A percentile compares a stretch with the other conserved stretches of the same genome.
Conservation (phyloP, 2,888 invertebrate species). For the Hemicrepidius hirtus region DNA sequence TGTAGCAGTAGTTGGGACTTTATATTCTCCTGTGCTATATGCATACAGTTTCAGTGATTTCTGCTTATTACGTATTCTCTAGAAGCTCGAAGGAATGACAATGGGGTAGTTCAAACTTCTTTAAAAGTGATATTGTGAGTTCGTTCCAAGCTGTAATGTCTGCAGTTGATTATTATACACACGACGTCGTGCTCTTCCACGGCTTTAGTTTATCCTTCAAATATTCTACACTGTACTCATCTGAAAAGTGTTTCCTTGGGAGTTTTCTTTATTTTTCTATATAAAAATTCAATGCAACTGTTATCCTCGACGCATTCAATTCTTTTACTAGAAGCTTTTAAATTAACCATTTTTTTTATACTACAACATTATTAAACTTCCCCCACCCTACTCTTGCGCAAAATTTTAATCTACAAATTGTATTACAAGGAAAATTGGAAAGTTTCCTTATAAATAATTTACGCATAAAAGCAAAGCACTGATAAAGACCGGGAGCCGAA, state of each 20-base stretch:
- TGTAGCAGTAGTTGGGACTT: too few relatives aligned
- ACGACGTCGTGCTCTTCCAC: not conserved
- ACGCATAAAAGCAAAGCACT: constrained; percentile 34
- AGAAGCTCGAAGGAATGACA: constrained; percentile 13
- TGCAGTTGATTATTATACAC: constrained; percentile 15
- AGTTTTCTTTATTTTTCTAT: too few relatives aligned
- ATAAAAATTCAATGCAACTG: too few relatives aligned
- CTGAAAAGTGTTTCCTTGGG: too few relatives aligned
- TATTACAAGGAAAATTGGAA: constrained; percentile 38
- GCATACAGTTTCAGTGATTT: constrained; percentile 1
- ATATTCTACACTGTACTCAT: too few relatives aligned
- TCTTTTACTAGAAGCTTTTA: too few relatives aligned
- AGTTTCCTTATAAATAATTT: constrained; percentile 44
- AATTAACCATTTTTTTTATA: too few relatives aligned
- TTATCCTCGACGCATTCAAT: too few relatives aligned
- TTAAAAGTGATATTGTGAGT: constrained; percentile 18
- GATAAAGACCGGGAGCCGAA: constrained; percentile 30
- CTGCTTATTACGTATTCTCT: constrained; percentile 30
- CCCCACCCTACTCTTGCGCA: not conserved
- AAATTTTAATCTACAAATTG: constrained; percentile 29
- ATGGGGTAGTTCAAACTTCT: constrained; percentile 32
- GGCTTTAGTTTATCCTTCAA: not conserved
- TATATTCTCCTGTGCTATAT: too few relatives aligned
- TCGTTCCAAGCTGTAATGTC: constrained; percentile 12
- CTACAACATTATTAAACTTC: too few relatives aligned